Conservation (phyloP, 2,797 vertebrate genomes). For the Cygnus olor region DNA sequence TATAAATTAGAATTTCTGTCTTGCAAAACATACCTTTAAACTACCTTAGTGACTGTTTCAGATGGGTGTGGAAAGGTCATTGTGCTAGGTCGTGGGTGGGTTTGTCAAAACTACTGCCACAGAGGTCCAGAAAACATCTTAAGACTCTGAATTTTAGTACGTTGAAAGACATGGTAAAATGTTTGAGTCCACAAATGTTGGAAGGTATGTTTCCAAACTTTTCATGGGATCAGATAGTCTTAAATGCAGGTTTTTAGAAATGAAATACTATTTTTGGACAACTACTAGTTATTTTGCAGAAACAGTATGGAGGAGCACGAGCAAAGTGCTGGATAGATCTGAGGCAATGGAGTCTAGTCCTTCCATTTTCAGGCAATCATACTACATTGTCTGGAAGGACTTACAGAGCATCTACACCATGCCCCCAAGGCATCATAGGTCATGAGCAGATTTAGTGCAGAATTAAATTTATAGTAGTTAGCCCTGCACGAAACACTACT, state of each 20-base stretch:
- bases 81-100: not conserved
- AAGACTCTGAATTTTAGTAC: not conserved
- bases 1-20: not conserved
- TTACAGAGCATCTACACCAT: not conserved
- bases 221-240: not conserved
- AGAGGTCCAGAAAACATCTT: not conserved
- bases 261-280: not conserved
- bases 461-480: not conserved
- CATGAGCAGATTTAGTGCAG: not conserved
- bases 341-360: not conserved
- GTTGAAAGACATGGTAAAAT: not conserved
- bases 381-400: not conserved
- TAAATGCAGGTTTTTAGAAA: not conserved
- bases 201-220: not conserved
- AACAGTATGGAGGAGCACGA: not conserved
- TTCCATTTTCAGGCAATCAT: not conserved
- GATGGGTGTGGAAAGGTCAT: not conserved
- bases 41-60: not conserved
- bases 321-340: not conserved
- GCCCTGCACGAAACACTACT: not conserved
- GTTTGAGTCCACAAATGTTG: not conserved
- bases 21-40: not conserved
- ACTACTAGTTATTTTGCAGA: not conserved
- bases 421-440: not conserved
- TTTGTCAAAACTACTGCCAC: not conserved